A percentile compares a stretch with the other conserved stretches of the same genome.
Conservation (phyloP, 2,797 vertebrate genomes). For the Momotus momota region DNA sequence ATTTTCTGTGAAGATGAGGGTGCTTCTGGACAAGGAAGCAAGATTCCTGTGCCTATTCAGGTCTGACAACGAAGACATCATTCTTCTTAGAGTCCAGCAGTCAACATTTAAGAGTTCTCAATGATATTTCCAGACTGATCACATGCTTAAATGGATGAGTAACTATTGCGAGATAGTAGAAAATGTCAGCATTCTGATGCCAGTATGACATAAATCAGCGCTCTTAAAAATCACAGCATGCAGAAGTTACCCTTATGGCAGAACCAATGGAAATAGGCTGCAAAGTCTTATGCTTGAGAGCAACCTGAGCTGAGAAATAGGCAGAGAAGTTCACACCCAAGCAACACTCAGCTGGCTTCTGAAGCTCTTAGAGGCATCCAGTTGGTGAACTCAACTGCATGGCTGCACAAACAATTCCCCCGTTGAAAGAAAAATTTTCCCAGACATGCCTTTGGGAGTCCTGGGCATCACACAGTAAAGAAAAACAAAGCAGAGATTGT, state of each 20-base stretch:
- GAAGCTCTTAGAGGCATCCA: not conserved
- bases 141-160: not conserved
- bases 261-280: not conserved
- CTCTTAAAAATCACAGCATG: not conserved
- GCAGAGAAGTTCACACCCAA: not conserved
- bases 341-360: not conserved
- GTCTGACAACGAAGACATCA: not conserved
- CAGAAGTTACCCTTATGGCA: not conserved
- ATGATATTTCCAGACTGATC: not conserved
- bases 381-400: not conserved
- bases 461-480: not conserved
- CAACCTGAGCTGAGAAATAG: not conserved
- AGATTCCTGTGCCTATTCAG: not conserved
- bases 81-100: not conserved
- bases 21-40: not conserved
- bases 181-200: accelerated
- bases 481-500: not conserved
- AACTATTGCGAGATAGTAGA: not conserved
- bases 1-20: not conserved
- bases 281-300: not conserved
- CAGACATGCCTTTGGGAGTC: not conserved
- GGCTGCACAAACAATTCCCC: not conserved
- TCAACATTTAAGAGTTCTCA: not conserved
- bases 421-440: not conserved
- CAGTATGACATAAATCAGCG: not conserved